phyloP scores from a whole-genome alignment of 2,888 invertebrate species.

The Acrobasis suavella region DNA sequence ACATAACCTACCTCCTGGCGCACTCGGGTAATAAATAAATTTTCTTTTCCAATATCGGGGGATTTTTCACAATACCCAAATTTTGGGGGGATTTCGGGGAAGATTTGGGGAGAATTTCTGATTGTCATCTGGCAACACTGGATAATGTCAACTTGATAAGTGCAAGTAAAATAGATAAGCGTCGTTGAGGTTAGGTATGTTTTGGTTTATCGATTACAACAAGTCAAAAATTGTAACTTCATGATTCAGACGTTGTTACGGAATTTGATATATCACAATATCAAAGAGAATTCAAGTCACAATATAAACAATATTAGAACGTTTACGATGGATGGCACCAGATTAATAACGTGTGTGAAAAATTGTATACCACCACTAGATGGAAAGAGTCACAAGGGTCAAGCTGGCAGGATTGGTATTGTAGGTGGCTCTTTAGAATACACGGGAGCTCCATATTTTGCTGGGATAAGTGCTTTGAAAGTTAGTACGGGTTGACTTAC shows the following conservation, averaged over 20 bases:
- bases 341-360: slow-evolving; percentile 48
- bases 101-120: too few relatives aligned
- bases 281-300: too few relatives aligned
- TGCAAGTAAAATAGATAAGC: background rate
- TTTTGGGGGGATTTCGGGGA: too few relatives aligned
- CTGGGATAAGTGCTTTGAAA: slow-evolving; percentile 94
- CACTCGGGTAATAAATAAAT: too few relatives aligned
- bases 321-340: slow-evolving; percentile 43
- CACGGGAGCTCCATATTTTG: slow-evolving; percentile 98
- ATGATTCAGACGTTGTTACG: slow-evolving; percentile 7
- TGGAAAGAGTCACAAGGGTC: slow-evolving; percentile 90
- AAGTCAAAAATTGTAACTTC: background rate
- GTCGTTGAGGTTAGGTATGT: background rate
- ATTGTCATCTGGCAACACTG: too few relatives aligned
- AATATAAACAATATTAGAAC: slow-evolving; percentile 6
- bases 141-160: too few relatives aligned
- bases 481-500: slow-evolving; percentile 54
- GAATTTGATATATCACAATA: background rate
- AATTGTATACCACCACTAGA: slow-evolving; percentile 84
- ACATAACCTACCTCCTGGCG: too few relatives aligned
- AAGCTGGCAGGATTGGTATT: slow-evolving; percentile 95
- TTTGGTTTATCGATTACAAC: background rate
- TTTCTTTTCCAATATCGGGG: too few relatives aligned
- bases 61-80: too few relatives aligned
- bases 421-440: slow-evolving; percentile 98